A percentile compares a stretch with the other conserved stretches of the same genome.
Evolutionary conservation across 2,113 vertebrate species (phyloP).

Genomic region (Apodemus sylvaticus): DNA sequence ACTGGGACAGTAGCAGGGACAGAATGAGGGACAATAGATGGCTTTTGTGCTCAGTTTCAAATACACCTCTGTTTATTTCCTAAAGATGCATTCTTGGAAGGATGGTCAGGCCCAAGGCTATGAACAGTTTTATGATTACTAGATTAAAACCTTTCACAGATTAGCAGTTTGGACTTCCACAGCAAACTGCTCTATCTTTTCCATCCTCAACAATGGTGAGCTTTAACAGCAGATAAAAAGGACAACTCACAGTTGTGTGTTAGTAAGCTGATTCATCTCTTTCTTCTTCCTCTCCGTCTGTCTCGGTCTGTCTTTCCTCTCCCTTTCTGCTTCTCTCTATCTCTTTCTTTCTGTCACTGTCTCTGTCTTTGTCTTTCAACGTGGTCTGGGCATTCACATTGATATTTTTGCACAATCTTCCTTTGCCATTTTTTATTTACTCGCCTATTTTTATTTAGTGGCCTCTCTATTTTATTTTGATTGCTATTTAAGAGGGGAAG

Average conservation of each 20-base stretch:
- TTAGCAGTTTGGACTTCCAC: neutral
- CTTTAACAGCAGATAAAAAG: neutral
- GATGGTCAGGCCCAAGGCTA: neutral
- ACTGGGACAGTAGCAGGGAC: neutral
- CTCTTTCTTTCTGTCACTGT: no score
- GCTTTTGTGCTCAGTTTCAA: neutral
- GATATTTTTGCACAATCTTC: neutral
- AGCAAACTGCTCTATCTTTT: neutral
- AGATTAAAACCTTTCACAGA: slow-evolving; percentile 45
- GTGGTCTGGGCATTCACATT: neutral
- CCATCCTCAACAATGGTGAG: neutral
- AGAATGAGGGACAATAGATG: neutral
- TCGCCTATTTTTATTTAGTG: neutral
- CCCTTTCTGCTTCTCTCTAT: no score
- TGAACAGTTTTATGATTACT: slow-evolving; percentile 39
- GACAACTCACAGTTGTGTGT: neutral
- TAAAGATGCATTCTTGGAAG: neutral
- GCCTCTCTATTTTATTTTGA: neutral
- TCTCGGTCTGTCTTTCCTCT: no score
- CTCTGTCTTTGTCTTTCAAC: neutral
- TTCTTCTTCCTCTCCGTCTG: no score
- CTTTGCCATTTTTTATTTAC: neutral
- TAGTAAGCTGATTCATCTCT: neutral
- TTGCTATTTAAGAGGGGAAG: neutral
- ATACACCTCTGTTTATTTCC: neutral